Conservation (phyloP, 2,888 invertebrate genomes). For the Busseola fusca region DNA sequence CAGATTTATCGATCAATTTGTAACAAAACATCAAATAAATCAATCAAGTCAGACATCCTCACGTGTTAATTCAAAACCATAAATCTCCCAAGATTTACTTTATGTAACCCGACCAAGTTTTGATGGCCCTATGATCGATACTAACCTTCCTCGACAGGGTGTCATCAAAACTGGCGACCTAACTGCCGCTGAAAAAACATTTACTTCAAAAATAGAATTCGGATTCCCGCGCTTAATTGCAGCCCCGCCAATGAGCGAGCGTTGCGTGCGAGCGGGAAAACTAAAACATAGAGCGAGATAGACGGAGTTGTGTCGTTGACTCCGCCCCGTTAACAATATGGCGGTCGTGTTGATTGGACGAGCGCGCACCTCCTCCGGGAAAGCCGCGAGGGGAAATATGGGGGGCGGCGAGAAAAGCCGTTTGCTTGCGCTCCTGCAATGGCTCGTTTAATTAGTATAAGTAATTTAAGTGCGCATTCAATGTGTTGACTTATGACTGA, state of each 20-base stretch:
- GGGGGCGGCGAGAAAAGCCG: constrained; percentile 68
- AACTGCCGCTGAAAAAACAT: constrained; percentile 84
- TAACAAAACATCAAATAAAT: constrained; percentile 82
- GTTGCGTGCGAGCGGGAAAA: constrained; percentile 78
- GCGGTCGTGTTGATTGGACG: constrained; percentile 90
- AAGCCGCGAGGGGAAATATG: constrained; percentile 78
- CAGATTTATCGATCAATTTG: constrained; percentile 79
- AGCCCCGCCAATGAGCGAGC: constrained; percentile 83
- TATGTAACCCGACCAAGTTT: constrained; percentile 76
- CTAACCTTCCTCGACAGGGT: constrained; percentile 71
- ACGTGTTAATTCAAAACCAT: constrained; percentile 82
- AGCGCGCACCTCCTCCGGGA: constrained; percentile 81
- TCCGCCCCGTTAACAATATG: constrained; percentile 91
- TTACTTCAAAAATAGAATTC: constrained; percentile 88
- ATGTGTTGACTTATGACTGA: constrained; percentile 54
- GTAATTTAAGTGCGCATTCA: constrained; percentile 56
- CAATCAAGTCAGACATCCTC: constrained; percentile 80
- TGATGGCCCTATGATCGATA: constrained; percentile 65
- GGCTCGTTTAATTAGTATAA: constrained; percentile 56
- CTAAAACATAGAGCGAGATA: constrained; percentile 73
- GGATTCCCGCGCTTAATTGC: constrained; percentile 89
- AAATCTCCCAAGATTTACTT: constrained; percentile 83
- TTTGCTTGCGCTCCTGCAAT: constrained; percentile 44
- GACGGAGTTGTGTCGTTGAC: constrained; percentile 72
- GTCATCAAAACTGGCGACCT: constrained; percentile 75